Base-by-base conservation (phyloP, 1,140 invertebrate species). In the Drosophila dunni region DNA sequence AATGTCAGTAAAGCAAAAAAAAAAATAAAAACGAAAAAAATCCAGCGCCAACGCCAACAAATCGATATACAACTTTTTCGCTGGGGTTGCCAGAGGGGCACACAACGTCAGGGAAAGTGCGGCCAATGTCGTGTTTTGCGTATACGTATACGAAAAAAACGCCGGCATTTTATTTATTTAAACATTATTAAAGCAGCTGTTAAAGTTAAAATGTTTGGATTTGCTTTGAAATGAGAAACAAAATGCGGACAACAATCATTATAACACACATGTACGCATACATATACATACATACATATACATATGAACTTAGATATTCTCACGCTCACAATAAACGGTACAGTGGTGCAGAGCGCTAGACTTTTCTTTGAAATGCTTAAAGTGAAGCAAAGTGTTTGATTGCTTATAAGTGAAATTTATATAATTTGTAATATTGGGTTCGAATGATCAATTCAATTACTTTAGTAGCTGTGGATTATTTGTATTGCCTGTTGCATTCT, bases 161-260 rank as follows among this genome's bases (percentile, higher is more conserved):
- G 63, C 70, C 70, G 70, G 70, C 40, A 73, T 53, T 58, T 50
- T 54, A 48, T 61, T 53, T 60, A 67, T 68, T 60, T 38, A 75
- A 57, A 75, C 58, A 69, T 65, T 51, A 48, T 68, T 45, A 85
- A 88, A 81, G 79, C 68, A 64, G 70, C 69, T 74, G 83, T 83
- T 83, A 68, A 85, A 69, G 61, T 63, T 54, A 44, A 88, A 88
- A 76, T 86, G 79, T 83, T 85, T 84, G 77, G 38, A 81, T 86
- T 78, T 78, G 70, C 60, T 78, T 78, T 75, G 78, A 56, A 68
- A 84, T 67, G 65, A 57, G 38, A 73, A 67, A 63, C 53, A 75
- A 83, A 85, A 77, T 66, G 64, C 75, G 80, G 68, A 85, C 74
- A 78, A 82, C 24, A 68, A 48, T 75, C 75, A 84, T 85, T 64